Percentiles rank a stretch among this genome's conserved stretches.
Conservation (phyloP, 2,113 vertebrate species). For the Poeciliopsis retropinna region DNA sequence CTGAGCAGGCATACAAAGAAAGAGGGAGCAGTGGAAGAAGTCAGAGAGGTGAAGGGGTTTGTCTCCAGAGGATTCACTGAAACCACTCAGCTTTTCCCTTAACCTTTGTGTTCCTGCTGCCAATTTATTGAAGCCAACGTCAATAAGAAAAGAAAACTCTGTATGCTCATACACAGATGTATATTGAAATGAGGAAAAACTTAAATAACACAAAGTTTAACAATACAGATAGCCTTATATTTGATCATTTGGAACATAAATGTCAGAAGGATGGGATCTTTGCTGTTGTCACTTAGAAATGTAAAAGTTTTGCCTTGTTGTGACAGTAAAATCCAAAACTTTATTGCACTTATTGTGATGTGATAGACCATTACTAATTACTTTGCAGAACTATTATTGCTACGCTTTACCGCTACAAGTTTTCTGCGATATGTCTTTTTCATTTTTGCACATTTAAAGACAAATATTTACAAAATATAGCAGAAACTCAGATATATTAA, state of each 20-base stretch:
- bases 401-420: not conserved
- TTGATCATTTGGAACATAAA: not conserved
- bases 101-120: conserved; percentile 33
- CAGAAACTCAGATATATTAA: not conserved
- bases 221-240: not conserved
- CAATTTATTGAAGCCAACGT: conserved; percentile 4
- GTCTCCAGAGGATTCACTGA: conserved; percentile 50
- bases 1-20: conserved; percentile 9
- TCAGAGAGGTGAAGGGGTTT: conserved; percentile 34
- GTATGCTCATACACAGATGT: not conserved
- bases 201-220: not conserved
- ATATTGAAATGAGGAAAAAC: not conserved
- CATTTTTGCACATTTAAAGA: not conserved
- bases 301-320: not conserved
- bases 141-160: conserved; percentile 16
- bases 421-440: not conserved
- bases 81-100: conserved; percentile 48
- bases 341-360: not conserved
- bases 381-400: not conserved
- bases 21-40: conserved; percentile 27
- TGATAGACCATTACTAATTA: not conserved
- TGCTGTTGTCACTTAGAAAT: not conserved
- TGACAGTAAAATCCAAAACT: not conserved
- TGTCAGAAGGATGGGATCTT: not conserved
- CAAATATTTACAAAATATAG: not conserved